A percentile compares a stretch with the other conserved stretches of the same genome.
Evolutionary conservation across 2,113 vertebrate species (phyloP).

Genomic region (Vidua macroura): DNA sequence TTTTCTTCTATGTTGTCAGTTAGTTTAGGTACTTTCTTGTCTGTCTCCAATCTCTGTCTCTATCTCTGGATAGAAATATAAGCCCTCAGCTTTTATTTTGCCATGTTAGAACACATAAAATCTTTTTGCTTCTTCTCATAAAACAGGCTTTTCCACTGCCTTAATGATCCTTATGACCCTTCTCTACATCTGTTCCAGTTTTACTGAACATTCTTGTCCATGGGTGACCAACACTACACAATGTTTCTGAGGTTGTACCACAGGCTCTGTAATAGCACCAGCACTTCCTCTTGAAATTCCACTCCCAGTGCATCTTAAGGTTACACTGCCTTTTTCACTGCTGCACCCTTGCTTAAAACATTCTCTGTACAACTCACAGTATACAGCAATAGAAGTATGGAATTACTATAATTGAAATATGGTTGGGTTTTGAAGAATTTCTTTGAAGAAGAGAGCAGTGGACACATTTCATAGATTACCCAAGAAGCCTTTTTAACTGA

Average conservation of each 20-base stretch:
- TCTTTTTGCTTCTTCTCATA: slow-evolving; percentile 1
- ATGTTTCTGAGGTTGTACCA: neutral
- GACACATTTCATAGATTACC: slow-evolving; percentile 43
- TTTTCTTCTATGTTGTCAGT: neutral
- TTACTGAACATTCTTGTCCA: slow-evolving; percentile 26
- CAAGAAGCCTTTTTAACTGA: neutral
- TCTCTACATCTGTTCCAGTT: slow-evolving; percentile 49
- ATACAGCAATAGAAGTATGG: neutral
- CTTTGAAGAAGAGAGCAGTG: slow-evolving; percentile 37
- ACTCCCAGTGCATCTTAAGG: neutral
- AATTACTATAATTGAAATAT: slow-evolving; percentile 49
- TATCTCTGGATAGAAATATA: neutral
- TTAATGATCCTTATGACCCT: slow-evolving; percentile 3
- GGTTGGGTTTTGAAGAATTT: slow-evolving; percentile 41
- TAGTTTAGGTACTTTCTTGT: neutral
- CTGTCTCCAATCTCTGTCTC: too few relatives aligned
- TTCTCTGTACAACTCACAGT: neutral
- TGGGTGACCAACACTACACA: slow-evolving; percentile 11
- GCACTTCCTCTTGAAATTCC: neutral
- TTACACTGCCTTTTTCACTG: neutral
- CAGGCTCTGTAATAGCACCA: neutral
- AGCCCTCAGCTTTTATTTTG: slow-evolving; percentile 4
- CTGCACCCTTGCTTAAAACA: neutral
- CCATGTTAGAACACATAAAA: neutral
- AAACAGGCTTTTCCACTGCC: neutral